Conservation (phyloP, 2,113 vertebrate species). For the Nerophis lumbriciformis region DNA sequence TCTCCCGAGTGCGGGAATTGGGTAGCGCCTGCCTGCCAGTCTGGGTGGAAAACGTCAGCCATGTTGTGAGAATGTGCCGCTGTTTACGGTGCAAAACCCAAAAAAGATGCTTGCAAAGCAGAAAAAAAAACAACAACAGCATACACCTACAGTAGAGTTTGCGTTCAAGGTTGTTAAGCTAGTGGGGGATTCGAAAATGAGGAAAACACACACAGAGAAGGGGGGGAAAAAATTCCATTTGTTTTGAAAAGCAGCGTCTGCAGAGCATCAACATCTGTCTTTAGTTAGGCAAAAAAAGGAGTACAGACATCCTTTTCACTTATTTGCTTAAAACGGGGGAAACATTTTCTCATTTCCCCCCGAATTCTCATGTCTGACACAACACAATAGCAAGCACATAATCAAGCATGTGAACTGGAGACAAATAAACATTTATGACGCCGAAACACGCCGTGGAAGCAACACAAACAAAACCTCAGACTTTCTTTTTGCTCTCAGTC, state of each 20-base stretch:
- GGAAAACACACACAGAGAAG: constrained; percentile 41
- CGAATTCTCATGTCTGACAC: constrained; percentile 65
- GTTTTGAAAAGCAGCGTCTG: constrained; percentile 60
- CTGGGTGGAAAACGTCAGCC: constrained; percentile 13
- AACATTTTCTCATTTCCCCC: constrained; percentile 64
- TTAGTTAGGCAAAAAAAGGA: constrained; percentile 56
- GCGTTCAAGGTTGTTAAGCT: constrained; percentile 19
- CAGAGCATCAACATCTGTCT: constrained; percentile 69
- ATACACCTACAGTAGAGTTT: constrained; percentile 7
- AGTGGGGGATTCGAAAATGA: constrained; percentile 31
- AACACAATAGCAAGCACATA: constrained; percentile 57
- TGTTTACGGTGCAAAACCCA: constrained; percentile 33
- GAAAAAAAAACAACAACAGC: constrained; percentile 5
- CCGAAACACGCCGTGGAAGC: background rate
- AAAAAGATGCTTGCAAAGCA: constrained; percentile 17
- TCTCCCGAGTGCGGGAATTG: constrained; percentile 14
- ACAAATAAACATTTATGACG: constrained; percentile 21
- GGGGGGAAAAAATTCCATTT: constrained; percentile 52
- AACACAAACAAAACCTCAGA: background rate
- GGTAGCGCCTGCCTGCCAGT: constrained; percentile 2
- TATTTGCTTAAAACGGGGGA: constrained; percentile 56
- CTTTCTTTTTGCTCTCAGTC: background rate
- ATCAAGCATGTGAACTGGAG: constrained; percentile 29
- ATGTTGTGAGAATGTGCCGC: constrained; percentile 18
- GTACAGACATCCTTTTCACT: constrained; percentile 69